Conservation (phyloP, 2,888 invertebrate species). For the Drosophila stalkeri region DNA sequence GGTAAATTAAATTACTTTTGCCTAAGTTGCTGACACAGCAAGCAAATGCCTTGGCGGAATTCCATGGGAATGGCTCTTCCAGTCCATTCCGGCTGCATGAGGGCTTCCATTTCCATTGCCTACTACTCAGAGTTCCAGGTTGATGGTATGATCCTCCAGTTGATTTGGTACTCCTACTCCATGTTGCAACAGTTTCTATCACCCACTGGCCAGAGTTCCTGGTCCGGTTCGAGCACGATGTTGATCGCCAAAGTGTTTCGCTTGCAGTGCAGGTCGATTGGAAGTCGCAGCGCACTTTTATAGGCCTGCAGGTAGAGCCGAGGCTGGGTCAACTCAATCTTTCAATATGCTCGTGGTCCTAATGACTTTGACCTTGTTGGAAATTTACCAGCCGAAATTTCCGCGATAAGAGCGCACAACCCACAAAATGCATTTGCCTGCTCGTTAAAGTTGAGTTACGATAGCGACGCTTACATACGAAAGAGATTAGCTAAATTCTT, state of each 20-base stretch:
- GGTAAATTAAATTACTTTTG: slow-evolving; percentile 50
- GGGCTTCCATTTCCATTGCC: neutral
- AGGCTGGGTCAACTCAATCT: neutral
- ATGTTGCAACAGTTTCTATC: neutral
- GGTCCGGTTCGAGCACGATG: slow-evolving; percentile 29
- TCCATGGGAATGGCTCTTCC: slow-evolving; percentile 6
- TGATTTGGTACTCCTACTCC: neutral
- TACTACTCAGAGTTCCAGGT: slow-evolving; percentile 1
- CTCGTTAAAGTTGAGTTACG: slow-evolving; percentile 8
- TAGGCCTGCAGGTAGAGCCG: slow-evolving; percentile 56
- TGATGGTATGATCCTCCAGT: neutral
- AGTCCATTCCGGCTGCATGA: neutral
- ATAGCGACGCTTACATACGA: neutral
- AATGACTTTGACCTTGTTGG: slow-evolving; percentile 56
- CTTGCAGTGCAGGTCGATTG: slow-evolving; percentile 66
- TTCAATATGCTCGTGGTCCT: slow-evolving; percentile 16
- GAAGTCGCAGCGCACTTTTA: slow-evolving; percentile 43
- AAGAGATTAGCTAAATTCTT: slow-evolving; percentile 10
- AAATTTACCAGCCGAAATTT: slow-evolving; percentile 25
- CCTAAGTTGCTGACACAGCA: slow-evolving; percentile 66
- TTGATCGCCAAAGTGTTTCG: slow-evolving; percentile 46
- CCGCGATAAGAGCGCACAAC: slow-evolving; percentile 24
- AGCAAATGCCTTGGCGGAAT: slow-evolving; percentile 6
- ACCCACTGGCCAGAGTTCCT: neutral
- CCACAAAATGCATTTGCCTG: slow-evolving; percentile 16